Conservation (phyloP, 2,113 vertebrate species). For the Arvicanthis niloticus region DNA sequence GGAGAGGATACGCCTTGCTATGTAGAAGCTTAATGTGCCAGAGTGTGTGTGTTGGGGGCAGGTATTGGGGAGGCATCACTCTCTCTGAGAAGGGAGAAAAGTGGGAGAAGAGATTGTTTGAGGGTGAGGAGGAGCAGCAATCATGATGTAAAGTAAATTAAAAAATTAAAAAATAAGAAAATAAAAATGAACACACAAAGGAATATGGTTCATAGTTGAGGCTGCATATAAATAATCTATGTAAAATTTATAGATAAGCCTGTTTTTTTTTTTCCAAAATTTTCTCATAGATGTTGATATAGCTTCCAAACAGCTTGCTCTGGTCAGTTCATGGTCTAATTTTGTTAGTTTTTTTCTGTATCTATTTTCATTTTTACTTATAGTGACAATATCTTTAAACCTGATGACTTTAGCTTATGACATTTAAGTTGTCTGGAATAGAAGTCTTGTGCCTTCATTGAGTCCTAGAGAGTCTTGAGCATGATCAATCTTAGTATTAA, state of each 20-base stretch:
- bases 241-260: neutral
- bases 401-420: neutral
- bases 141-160: no score
- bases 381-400: neutral
- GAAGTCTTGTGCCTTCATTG: neutral
- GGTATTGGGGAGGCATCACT: no score
- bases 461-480: neutral
- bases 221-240: neutral
- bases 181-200: neutral
- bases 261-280: neutral
- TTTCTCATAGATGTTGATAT: neutral
- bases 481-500: neutral
- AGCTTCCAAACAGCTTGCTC: neutral
- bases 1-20: no score
- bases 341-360: neutral
- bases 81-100: no score
- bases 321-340: neutral
- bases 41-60: no score
- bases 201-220: neutral
- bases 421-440: neutral
- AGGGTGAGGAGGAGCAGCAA: no score
- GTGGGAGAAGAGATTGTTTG: no score
- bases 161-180: no score
- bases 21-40: no score
- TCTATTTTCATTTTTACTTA: neutral